Evolutionary conservation across 2,797 vertebrate species (phyloP), one percentile per base, ranked within the genome.

Genomic region (Notamacropus eugenii): DNA sequence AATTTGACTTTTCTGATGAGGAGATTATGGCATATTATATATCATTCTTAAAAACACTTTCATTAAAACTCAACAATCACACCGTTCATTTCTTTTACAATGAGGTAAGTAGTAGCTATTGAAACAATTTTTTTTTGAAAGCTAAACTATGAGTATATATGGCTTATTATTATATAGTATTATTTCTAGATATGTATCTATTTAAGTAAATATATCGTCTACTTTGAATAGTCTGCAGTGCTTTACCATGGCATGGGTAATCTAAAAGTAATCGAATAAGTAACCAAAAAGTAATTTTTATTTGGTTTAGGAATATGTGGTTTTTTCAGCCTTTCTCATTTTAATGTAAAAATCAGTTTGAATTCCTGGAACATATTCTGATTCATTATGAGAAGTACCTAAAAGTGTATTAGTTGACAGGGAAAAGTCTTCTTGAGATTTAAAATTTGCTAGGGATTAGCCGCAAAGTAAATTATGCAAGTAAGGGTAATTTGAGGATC

Each of bases 1-100:
- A 99, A 95, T 99, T 99, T 98, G 99, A 99, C 98, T 99, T 99
- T 98, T 99, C 99, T 0, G 99, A 99, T 31, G 99, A 99, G 97
- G 99, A 99, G 98, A 99, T 99, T 94, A 99, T 99, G 99, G 99
- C 99, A 0, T 99, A 99, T 98, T 99, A 99, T 50, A 99, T 99
- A 98, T 99, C 99, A 29, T 99, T 99, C 98, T 98, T 99, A 98
- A 99, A 99, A 98, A 99, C 99, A 0, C 99, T 99, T 97, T 99
- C 99, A 0, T 98, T 99, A 93, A 99, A 99, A 95, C 99, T 99
- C 96, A 99, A 99, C 98, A 99, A 99, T 98, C 99, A 99, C 98
- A 99, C 99, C 0, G 99, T 99, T 58, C 99, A 99, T 98, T 99
- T 99, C 98, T 99, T 99, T 98, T 99, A 99, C 98, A 99, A 99